Conservation (phyloP, 2,797 vertebrate genomes). For the Cottoperca gobio region DNA sequence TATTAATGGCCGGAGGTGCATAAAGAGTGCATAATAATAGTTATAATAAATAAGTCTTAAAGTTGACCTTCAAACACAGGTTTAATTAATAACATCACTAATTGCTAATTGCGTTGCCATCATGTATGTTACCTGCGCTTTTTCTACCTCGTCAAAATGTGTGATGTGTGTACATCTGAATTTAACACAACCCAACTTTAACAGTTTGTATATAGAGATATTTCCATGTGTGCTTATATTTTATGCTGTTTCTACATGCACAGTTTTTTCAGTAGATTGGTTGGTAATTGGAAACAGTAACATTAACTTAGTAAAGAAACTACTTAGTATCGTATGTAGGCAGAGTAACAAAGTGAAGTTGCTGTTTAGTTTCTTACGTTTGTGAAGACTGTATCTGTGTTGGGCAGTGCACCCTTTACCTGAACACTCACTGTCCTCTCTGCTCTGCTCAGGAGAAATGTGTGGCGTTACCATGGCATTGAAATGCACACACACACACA, state of each 20-base stretch:
- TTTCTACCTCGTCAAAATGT: too few species aligned
- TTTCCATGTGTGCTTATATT: too few species aligned
- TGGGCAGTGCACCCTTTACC: not conserved
- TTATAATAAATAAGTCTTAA: too few species aligned
- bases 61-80: not conserved
- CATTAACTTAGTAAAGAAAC: too few species aligned
- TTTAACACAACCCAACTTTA: not conserved
- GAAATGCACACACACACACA: slow-evolving; percentile 23
- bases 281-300: too few species aligned
- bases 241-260: not conserved
- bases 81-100: not conserved
- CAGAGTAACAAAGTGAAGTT: not conserved
- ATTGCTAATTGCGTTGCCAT: too few species aligned
- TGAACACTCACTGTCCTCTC: slow-evolving; percentile 25
- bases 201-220: too few species aligned
- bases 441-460: slow-evolving; percentile 3
- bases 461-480: slow-evolving; percentile 52
- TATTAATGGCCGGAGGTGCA: too few species aligned
- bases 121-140: too few species aligned
- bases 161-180: not conserved
- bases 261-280: not conserved
- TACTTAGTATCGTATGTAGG: not conserved
- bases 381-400: not conserved
- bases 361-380: not conserved
- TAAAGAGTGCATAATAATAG: too few species aligned